Conservation (phyloP, 2,797 vertebrate species). For the Urophycis tenuis region DNA sequence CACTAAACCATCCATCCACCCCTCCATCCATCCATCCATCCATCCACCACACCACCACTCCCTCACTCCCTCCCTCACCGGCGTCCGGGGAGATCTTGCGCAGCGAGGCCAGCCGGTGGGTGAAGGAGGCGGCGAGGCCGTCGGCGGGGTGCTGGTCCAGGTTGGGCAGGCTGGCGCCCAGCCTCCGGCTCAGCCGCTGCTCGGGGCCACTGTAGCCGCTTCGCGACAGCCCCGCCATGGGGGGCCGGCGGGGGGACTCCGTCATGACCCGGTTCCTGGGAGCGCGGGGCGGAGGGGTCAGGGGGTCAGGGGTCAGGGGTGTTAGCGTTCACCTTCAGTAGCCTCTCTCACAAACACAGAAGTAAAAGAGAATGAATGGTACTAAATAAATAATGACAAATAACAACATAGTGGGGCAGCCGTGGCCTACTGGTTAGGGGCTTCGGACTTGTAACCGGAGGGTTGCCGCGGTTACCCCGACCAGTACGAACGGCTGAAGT, state of each 20-base stretch:
- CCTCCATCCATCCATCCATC: neutral
- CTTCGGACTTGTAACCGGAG: no score
- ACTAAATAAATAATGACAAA: neutral
- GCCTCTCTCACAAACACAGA: neutral
- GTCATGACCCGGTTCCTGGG: conserved; percentile 69
- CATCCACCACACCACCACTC: neutral
- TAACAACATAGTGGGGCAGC: no score
- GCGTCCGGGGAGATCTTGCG: conserved; percentile 52
- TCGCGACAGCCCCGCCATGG: conserved; percentile 73
- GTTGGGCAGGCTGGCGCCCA: conserved; percentile 89
- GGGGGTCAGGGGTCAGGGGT: neutral
- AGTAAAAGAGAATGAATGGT: neutral
- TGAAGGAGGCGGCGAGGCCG: neutral
- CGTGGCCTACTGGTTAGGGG: no score
- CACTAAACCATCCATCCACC: no score
- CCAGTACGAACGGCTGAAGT: no score
- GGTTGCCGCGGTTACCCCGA: no score
- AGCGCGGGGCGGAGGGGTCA: neutral
- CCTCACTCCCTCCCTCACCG: conserved; percentile 44
- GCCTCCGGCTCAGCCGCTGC: conserved; percentile 64
- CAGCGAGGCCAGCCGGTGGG: conserved; percentile 37
- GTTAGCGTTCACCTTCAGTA: neutral
- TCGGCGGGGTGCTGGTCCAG: conserved; percentile 62
- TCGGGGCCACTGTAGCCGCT: conserved; percentile 48
- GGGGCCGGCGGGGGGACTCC: conserved; percentile 69